These are phyloP conservation scores for Darevskia mixta DNA, from an alignment of 2,797 vertebrate genomes.

Conservation along the genomic window DNA sequence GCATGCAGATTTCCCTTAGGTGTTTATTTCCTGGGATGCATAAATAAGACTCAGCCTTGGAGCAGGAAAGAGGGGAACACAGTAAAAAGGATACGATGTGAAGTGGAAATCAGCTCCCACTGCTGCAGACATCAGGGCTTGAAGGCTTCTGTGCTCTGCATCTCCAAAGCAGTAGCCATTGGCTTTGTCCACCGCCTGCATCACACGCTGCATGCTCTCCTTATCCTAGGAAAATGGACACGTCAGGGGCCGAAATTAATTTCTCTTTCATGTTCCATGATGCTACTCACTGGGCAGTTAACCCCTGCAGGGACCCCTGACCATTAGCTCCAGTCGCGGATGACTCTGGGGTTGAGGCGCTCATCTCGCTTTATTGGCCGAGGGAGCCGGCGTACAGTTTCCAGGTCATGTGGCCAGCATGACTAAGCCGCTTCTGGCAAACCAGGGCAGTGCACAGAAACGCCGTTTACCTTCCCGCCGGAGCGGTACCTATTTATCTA, in stretches of 20 bases:
- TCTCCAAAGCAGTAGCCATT: conserved; percentile 95
- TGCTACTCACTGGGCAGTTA: background rate
- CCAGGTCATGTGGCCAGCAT: no score
- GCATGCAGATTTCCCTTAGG: background rate
- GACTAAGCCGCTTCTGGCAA: no score
- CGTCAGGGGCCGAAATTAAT: no score
- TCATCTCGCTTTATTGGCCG: no score
- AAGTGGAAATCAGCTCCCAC: conserved; percentile 97
- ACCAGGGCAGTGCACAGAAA: no score
- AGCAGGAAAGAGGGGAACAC: background rate
- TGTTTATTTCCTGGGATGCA: background rate
- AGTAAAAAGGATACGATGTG: conserved; percentile 90
- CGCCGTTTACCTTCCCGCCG: no score
- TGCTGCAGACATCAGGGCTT: conserved; percentile 94
- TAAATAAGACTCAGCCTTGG: background rate
- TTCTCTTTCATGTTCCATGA: background rate
- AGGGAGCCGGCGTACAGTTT: no score
- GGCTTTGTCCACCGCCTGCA: conserved; percentile 94
- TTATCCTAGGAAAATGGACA: conserved; percentile 84
- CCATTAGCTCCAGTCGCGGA: no score
- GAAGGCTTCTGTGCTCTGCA: conserved; percentile 89
- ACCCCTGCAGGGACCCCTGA: no score
- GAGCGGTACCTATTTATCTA: no score
- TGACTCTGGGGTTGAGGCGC: no score
- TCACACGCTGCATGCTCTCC: conserved; percentile 89